Percentiles rank a stretch among this genome's conserved stretches.
phyloP scores from a whole-genome alignment of 2,113 vertebrate genomes.

The Catagonus wagneri region DNA sequence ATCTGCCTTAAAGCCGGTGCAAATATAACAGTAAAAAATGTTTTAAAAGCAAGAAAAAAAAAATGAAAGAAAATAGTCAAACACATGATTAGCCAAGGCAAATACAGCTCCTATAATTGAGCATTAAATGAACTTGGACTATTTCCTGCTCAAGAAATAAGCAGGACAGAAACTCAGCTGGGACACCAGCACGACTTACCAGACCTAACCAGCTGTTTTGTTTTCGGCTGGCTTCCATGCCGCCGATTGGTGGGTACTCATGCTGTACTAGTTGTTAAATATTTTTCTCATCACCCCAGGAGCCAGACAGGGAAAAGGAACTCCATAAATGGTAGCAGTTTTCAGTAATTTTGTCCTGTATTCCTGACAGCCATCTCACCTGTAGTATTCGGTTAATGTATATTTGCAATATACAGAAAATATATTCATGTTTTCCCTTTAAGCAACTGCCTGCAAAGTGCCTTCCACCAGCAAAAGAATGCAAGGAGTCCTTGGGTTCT shows the following conservation, averaged over 20 bases:
- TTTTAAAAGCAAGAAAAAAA: not conserved
- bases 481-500: not conserved
- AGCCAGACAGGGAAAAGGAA: not conserved
- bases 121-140: not conserved
- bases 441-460: not conserved
- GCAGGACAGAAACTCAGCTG: not conserved
- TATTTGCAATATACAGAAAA: constrained; percentile 52
- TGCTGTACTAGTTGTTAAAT: not conserved
- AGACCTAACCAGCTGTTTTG: not conserved
- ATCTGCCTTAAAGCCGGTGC: not conserved
- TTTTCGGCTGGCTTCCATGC: not conserved
- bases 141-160: constrained; percentile 54
- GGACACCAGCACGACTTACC: not conserved
- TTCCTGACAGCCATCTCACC: not conserved
- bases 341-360: not conserved
- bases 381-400: not conserved
- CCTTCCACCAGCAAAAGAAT: not conserved
- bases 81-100: not conserved
- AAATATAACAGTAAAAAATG: not conserved
- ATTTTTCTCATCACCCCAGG: not conserved
- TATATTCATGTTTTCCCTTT: not conserved
- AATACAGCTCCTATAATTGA: not conserved
- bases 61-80: not conserved
- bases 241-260: not conserved
- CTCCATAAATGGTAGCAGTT: not conserved